phyloP scores from a whole-genome alignment of 2,797 vertebrate genomes.

The Onychomys leucogaster region DNA sequence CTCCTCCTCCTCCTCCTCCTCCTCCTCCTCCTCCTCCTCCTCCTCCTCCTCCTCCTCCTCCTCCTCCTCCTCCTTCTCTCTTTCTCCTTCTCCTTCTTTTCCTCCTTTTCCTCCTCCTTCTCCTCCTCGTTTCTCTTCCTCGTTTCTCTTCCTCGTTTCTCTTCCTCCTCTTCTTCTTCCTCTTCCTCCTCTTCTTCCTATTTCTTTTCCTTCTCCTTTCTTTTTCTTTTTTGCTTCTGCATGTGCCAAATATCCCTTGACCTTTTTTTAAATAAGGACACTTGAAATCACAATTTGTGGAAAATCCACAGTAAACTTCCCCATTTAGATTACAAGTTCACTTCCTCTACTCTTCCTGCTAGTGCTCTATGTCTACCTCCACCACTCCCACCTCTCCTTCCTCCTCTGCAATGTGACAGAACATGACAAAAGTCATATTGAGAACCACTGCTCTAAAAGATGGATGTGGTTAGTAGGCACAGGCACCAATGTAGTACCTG shows the following conservation, averaged over 20 bases:
- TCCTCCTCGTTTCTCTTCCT: rapidly evolving
- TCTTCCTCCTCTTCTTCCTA: rapidly evolving
- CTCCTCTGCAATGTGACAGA: neutral
- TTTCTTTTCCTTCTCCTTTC: neutral
- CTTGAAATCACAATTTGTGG: neutral
- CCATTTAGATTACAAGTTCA: neutral
- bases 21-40: too few relatives aligned
- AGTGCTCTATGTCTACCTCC: neutral
- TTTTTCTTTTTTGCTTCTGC: neutral
- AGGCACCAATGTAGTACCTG: neutral
- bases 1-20: neutral
- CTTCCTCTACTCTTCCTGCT: neutral
- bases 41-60: neutral
- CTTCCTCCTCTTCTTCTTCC: neutral
- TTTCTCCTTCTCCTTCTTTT: neutral
- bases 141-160: too few relatives aligned
- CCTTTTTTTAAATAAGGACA: neutral
- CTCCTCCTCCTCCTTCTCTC: too few relatives aligned
- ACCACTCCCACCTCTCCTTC: too few relatives aligned
- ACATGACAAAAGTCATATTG: too few relatives aligned
- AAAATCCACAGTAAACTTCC: neutral
- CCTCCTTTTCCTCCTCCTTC: too few relatives aligned
- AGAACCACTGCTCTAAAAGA: neutral
- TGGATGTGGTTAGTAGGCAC: neutral
- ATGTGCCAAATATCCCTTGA: neutral